These are phyloP conservation scores for Sminthurinus aureus DNA, from an alignment of 2,888 invertebrate genomes.

Conservation along the genomic window DNA sequence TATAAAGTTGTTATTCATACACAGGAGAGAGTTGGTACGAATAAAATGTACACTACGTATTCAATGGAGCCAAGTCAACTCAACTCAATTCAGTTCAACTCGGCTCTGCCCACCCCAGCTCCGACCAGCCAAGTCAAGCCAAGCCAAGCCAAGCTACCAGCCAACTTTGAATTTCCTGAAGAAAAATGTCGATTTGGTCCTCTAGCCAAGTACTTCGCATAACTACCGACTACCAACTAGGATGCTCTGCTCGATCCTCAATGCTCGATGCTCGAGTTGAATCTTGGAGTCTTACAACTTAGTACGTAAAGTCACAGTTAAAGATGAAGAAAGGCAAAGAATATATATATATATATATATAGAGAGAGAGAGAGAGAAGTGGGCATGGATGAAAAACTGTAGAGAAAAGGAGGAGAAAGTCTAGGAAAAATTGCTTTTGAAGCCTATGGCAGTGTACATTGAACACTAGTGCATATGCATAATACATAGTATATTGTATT, in stretches of 20 bases:
- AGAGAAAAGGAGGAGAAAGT: constrained; percentile 13
- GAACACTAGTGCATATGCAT: not conserved
- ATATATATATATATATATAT: no score
- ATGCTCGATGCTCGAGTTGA: no score
- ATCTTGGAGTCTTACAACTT: not conserved
- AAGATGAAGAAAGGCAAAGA: not conserved
- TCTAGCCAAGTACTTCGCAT: not conserved
- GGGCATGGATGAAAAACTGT: not conserved
- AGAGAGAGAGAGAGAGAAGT: not conserved
- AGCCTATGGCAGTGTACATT: constrained; percentile 13
- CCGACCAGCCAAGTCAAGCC: no score
- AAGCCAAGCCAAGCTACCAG: no score
- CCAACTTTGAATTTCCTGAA: not conserved
- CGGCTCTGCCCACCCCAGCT: no score
- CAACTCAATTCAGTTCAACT: no score
- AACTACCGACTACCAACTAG: no score
- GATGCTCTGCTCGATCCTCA: no score
- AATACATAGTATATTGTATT: not conserved
- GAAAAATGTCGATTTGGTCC: not conserved
- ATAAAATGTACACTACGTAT: no score
- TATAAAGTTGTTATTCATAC: no score
- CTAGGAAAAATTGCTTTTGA: constrained; percentile 28
- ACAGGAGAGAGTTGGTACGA: no score
- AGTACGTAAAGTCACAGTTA: not conserved
- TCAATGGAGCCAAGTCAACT: no score